Conservation (phyloP, 2,888 invertebrate species). For the Perizoma affinitatum region DNA sequence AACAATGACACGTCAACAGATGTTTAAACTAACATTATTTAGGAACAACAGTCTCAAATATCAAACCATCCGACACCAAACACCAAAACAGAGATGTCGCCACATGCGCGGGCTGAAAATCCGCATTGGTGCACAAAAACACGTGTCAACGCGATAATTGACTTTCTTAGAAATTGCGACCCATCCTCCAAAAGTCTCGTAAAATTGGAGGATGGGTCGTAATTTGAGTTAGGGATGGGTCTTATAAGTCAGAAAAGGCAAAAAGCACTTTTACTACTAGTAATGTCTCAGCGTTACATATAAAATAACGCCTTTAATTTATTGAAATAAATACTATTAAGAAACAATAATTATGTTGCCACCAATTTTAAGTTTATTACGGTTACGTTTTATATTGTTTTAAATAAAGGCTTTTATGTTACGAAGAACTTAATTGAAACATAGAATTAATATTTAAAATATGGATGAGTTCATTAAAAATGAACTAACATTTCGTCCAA, state of each 20-base stretch:
- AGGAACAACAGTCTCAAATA: conserved; percentile 37
- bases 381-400: too few species aligned
- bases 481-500: neutral
- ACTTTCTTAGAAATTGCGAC: conserved; percentile 70
- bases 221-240: conserved; percentile 6
- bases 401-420: too few species aligned
- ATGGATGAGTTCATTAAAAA: too few species aligned
- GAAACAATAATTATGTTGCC: too few species aligned
- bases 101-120: conserved; percentile 42
- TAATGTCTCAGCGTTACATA: too few species aligned
- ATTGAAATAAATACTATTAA: too few species aligned
- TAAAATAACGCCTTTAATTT: too few species aligned
- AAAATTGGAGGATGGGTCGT: conserved; percentile 13
- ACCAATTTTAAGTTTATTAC: too few species aligned
- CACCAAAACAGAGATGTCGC: conserved; percentile 27
- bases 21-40: conserved; percentile 27
- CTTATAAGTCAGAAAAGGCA: neutral
- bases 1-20: conserved; percentile 35
- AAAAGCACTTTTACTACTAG: too few species aligned
- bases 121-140: conserved; percentile 60
- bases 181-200: too few species aligned
- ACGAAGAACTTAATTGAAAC: too few species aligned
- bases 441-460: too few species aligned
- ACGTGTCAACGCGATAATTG: conserved; percentile 77
- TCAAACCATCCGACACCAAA: conserved; percentile 26